Base-by-base conservation (phyloP, 2,888 invertebrate genomes). In the Heteropelma amictum region DNA sequence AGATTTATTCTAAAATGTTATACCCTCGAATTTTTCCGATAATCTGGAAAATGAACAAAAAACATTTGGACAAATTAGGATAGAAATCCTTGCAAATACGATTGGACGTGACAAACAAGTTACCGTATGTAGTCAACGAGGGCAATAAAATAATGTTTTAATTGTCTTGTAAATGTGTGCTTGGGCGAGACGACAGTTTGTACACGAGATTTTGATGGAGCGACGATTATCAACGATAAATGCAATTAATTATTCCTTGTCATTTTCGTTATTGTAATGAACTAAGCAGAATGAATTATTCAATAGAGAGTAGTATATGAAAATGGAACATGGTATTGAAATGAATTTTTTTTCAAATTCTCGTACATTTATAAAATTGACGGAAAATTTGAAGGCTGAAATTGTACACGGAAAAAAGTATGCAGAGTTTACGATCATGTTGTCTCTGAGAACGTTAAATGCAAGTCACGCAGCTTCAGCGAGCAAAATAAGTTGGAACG, bases 61-160 rank as follows among this genome's bases (percentile, higher is more conserved):
- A 45, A 38, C 14, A 14, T 23, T 49, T 30, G 40, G 58, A 60
- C 42, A 65, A 49, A 60, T 65, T 60, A n/a, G n/a, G n/a, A 17
- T 54, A 45, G 40, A 47, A n/a, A n/a, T n/a, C n/a, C n/a, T 49
- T 12, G 7, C 14, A 65, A 14, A 42, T 21, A 21, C 28, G 49
- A 67, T 61, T 30, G 38, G 42, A 42, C 17, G 56, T 23, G 28
- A 49, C 28, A 14, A 23, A 40, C 28, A 19, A 67, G 67, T 72
- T 72, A 72, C 65, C 65, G 38, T 35, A 12, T 21, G 56, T 53
- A 60, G 60, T 60, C 58, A 56, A 56, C 40, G n/a, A 49, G 21
- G 49, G 10, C 4, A 40, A 47, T 26, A 21, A 28, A 33, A 70
- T 40, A 23, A 14, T 30, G 53, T 74, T 30, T 58, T 1, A 26